phyloP scores from a whole-genome alignment of 1,140 invertebrate genomes.

The Apolygus lucorum region DNA sequence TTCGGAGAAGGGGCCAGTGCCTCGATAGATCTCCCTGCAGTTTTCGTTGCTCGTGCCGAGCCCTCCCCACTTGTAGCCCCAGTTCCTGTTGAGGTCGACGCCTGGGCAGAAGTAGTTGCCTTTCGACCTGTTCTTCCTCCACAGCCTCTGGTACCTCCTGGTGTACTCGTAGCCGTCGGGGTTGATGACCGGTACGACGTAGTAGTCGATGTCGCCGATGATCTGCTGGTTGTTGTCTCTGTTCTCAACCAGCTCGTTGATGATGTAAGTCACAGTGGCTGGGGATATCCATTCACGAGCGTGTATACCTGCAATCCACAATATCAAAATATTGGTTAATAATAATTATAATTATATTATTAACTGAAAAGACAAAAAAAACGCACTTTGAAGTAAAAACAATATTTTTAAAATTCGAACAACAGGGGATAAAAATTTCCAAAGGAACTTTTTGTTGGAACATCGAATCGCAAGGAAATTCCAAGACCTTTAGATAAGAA shows the following conservation, averaged over 20 bases:
- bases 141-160: slow-evolving; percentile 62
- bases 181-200: slow-evolving; percentile 50
- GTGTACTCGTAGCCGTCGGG: slow-evolving; percentile 56
- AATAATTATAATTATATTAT: too few species aligned
- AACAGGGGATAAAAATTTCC: too few species aligned
- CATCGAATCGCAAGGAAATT: too few species aligned
- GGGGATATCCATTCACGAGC: slow-evolving; percentile 74
- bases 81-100: slow-evolving; percentile 62
- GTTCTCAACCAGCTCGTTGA: slow-evolving; percentile 66
- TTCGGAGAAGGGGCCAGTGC: slow-evolving; percentile 70
- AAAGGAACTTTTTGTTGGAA: too few species aligned
- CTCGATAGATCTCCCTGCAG: slow-evolving; percentile 70
- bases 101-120: slow-evolving; percentile 38
- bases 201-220: slow-evolving; percentile 54
- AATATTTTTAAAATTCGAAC: too few species aligned
- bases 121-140: slow-evolving; percentile 67
- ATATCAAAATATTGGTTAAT: background rate
- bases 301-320: slow-evolving; percentile 53
- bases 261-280: slow-evolving; percentile 53
- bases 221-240: slow-evolving; percentile 56
- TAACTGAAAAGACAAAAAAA: too few species aligned
- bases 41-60: slow-evolving; percentile 61
- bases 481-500: too few species aligned
- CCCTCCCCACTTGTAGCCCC: slow-evolving; percentile 55
- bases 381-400: background rate